Base-by-base conservation (phyloP, 2,113 vertebrate genomes). In the Poeciliopsis prolifica region DNA sequence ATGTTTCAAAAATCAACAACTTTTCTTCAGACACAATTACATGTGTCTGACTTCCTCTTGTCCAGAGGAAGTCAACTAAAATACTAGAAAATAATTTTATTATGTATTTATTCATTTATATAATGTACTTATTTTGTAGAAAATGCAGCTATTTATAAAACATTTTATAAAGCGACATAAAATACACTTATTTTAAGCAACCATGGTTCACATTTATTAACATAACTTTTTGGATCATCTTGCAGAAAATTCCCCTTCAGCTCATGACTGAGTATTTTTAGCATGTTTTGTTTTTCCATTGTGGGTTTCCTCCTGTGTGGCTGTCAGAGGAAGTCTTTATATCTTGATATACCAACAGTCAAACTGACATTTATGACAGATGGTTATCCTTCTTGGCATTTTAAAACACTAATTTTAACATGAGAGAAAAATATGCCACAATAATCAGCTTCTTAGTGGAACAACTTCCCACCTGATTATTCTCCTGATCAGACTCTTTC, bases 401-500 rank as follows among this genome's bases (percentile, higher is more conserved):
- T 15, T 7, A 48, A 48, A 66, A 65, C 2, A 10, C 5, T n/a
- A 44, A 33, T 2, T 3, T 74, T 10, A 24, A 4, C 14, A 24
- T 35, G 24, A 10, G 40, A 28, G 17, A 58, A 0, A 24, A 8
- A 8, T 28, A 48, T 3, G 44, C 3, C 3, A 3, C 14, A 44
- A n/a, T 5, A 68, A 68, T 24, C 14, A n/a, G 13, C 13, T 60
- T 70, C 30, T 42, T 48, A 19, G 17, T 42, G 22, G 3, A 0
- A 48, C 74, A 48, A 58, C 17, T 58, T 58, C 51, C 24, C 88
- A 97, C 96, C 0, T 95, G 95, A 72, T 89, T 95, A 58, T 95
- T 97, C 88, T 98, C 97, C 88, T 97, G 96, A 69, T 98, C 96
- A 1, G 95, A 90, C 65, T 96, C 95, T 64, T 93, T 94, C 91